A percentile compares a stretch with the other conserved stretches of the same genome.
Conservation (phyloP, 1,140 invertebrate species). For the Eriocheir sinensis region DNA sequence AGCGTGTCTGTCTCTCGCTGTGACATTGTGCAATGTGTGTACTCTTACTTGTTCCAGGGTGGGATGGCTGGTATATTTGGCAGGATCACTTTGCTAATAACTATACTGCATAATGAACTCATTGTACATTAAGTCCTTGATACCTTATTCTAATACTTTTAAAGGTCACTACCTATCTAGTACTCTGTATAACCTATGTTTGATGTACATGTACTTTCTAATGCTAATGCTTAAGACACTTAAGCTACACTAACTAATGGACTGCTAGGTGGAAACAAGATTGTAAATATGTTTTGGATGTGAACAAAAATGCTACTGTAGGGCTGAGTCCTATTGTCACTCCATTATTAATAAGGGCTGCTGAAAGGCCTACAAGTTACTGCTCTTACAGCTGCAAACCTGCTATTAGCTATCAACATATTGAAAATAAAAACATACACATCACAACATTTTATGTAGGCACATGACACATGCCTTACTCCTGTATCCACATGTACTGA, state of each 20-base stretch:
- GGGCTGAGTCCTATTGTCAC: neutral
- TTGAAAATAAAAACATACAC: neutral
- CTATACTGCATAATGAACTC: slow-evolving; percentile 61
- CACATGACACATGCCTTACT: neutral
- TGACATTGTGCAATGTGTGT: slow-evolving; percentile 69
- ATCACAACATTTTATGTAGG: neutral
- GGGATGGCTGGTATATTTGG: slow-evolving; percentile 73
- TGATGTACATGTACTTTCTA: neutral
- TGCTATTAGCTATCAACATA: neutral
- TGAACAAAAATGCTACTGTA: neutral
- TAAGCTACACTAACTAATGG: neutral
- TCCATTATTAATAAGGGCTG: neutral
- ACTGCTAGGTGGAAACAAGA: neutral
- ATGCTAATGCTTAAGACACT: neutral
- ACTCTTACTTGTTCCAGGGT: slow-evolving; percentile 74
- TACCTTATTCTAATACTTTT: slow-evolving; percentile 43
- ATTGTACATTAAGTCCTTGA: neutral
- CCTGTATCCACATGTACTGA: neutral
- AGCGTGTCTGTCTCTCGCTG: slow-evolving; percentile 63
- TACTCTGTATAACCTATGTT: neutral
- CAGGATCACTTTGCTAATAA: slow-evolving; percentile 56
- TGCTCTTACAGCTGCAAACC: neutral
- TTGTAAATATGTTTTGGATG: too few species aligned
- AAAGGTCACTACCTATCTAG: neutral
- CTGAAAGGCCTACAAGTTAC: neutral